phyloP scores from a whole-genome alignment of 2,797 vertebrate species.

The Lacerta bilineata region DNA sequence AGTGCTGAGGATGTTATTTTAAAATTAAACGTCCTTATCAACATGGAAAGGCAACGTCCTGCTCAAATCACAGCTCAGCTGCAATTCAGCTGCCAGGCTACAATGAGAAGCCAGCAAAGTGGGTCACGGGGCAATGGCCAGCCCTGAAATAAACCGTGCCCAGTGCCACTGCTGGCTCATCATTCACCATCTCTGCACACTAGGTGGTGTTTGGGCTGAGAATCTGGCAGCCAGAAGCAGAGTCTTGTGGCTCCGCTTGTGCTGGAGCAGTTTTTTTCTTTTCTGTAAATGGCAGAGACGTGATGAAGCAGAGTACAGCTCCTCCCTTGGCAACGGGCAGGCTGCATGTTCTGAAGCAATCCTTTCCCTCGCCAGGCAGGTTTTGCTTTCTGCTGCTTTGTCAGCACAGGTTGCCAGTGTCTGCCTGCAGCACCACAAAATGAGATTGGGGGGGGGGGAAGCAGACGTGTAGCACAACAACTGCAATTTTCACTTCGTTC shows the following conservation, averaged over 20 bases:
- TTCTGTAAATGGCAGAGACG: not conserved
- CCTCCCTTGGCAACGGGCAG: conserved; percentile 32
- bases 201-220: not conserved
- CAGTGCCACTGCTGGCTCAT: not conserved
- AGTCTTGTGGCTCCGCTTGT: not conserved
- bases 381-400: not conserved
- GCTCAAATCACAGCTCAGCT: not conserved
- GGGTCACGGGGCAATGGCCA: not conserved
- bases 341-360: not conserved
- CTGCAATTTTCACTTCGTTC: not conserved
- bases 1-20: not conserved
- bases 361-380: not conserved
- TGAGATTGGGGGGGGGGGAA: not conserved
- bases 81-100: too few species aligned
- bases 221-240: not conserved
- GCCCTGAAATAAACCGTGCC: too few species aligned
- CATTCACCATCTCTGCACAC: not conserved
- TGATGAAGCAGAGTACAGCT: fast-evolving
- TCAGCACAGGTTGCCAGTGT: not conserved
- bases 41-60: not conserved
- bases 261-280: not conserved
- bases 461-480: too few species aligned
- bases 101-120: not conserved
- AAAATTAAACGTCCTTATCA: not conserved
- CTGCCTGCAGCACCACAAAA: not conserved